Base-by-base conservation (phyloP, 53 echinoderm and acorn worm genomes). In the Pentamera pediparva region DNA sequence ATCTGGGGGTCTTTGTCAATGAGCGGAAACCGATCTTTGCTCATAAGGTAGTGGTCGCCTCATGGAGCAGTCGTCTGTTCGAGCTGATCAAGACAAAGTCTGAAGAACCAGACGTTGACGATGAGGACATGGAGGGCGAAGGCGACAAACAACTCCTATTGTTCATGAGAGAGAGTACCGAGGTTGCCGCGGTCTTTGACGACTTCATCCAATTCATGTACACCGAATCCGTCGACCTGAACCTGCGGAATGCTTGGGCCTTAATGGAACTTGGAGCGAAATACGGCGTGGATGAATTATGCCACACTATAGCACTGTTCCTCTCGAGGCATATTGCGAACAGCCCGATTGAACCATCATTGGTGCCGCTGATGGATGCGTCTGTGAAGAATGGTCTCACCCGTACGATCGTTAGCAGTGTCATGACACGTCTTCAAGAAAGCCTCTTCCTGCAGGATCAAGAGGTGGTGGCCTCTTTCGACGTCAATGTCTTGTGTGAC, bases 401-500 rank as follows among this genome's bases (percentile, higher is more conserved):
- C 1, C 22, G 35, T 2, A 27, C 51, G 36, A 26, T 72, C 21
- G 20, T 51, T 19, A n/a, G 54, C 19, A 25, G 0, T 33, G 20
- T 35, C 0, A 72, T 72, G 67, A 25, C 30, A 21, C 24, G 67
- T n/a, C 10, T 67, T 6, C 39, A 40, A 18, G 45, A 30, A 7
- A 45, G 45, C 2, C 41, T 67, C 7, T 67, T 67, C 41, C 24
- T 67, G 12, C 20, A 67, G 3, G 67, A 53, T 1, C 35, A 30
- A 18, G 55, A 72, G 21, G 32, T 38, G 11, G 26, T 72, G 4
- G 30, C 41, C 18, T 67, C 26, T 25, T 67, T 67, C 7, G 73
- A 72, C 30, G 35, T 54, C 34, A 37, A 72, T 54, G 15, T 72
- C 17, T 37, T 72, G 11, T 72, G 73, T 35, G 55, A 54, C 36